Evolutionary conservation across 2,113 vertebrate genomes (phyloP).

Genomic region (Hepsetus odoe): DNA sequence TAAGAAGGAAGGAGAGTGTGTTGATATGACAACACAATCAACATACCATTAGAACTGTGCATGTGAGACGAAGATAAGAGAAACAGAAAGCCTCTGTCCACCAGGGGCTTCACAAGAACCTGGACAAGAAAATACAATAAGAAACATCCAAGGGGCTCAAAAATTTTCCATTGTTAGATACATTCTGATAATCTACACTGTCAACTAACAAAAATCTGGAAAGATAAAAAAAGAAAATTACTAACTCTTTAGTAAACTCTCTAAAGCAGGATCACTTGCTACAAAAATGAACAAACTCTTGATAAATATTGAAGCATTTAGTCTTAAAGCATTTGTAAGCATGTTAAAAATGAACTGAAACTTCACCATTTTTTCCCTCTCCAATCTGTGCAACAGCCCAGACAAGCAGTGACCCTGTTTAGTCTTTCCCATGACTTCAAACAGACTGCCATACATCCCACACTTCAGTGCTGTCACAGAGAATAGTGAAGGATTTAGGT

Average conservation of each 20-base stretch:
- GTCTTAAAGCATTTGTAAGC: background rate
- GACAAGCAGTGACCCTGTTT: conserved; percentile 85
- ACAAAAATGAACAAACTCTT: background rate
- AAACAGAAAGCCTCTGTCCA: conserved; percentile 90
- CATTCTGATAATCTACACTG: background rate
- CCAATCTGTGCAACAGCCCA: conserved; percentile 87
- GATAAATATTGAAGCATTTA: background rate
- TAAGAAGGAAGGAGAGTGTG: conserved; percentile 36
- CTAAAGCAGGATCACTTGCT: background rate
- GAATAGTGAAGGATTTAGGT: conserved; percentile 6
- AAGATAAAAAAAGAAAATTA: background rate
- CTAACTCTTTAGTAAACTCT: no score
- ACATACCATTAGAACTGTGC: conserved; percentile 84
- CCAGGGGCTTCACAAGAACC: conserved; percentile 92
- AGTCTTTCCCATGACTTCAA: conserved; percentile 89
- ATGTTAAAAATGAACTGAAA: background rate
- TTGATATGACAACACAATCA: conserved; percentile 8
- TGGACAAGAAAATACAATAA: conserved; percentile 59
- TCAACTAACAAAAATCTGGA: background rate
- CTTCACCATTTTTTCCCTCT: conserved; percentile 90
- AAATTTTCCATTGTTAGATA: background rate
- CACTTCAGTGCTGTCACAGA: conserved; percentile 79
- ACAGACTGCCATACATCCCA: conserved; percentile 90
- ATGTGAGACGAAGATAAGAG: conserved; percentile 89
- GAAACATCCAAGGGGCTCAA: background rate